A percentile compares a stretch with the other conserved stretches of the same genome.
Evolutionary conservation across 2,113 vertebrate genomes (phyloP).

Genomic region (Lophochroa leadbeateri): DNA sequence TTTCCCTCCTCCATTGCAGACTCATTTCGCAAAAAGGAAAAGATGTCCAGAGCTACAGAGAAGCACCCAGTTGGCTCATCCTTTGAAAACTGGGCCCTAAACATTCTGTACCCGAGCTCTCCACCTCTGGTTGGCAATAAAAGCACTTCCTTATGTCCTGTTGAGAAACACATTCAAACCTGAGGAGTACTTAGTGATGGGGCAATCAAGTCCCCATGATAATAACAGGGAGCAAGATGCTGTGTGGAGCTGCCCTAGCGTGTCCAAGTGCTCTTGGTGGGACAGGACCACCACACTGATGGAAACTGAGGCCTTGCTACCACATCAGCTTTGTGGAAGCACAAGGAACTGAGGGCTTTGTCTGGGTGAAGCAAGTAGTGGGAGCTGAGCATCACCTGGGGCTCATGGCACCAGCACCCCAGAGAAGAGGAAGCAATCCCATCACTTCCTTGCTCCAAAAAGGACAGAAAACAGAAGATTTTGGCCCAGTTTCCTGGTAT

Average conservation of each 20-base stretch:
- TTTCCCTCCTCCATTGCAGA: background rate
- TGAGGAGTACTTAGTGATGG: background rate
- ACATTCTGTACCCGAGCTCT: fast-evolving
- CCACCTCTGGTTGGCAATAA: background rate
- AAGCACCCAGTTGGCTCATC: background rate
- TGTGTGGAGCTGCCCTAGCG: fast-evolving
- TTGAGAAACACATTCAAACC: background rate
- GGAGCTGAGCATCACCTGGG: fast-evolving
- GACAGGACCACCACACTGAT: background rate
- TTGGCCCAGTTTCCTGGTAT: background rate
- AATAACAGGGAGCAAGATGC: background rate
- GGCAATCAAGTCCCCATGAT: background rate
- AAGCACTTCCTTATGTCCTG: background rate
- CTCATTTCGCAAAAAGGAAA: background rate
- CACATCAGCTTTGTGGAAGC: background rate
- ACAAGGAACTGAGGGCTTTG: fast-evolving
- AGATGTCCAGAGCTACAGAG: background rate
- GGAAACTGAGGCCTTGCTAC: background rate
- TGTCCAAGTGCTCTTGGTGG: background rate
- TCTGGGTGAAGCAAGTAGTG: fast-evolving
- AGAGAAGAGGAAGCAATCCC: background rate
- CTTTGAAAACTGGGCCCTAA: background rate
- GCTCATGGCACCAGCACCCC: fast-evolving
- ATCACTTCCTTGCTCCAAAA: fast-evolving
- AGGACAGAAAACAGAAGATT: background rate